Percentiles rank a stretch among this genome's conserved stretches.
These are phyloP conservation scores for Mythimna albipuncta DNA, from an alignment of 2,888 invertebrate genomes.

Conservation along the genomic window DNA sequence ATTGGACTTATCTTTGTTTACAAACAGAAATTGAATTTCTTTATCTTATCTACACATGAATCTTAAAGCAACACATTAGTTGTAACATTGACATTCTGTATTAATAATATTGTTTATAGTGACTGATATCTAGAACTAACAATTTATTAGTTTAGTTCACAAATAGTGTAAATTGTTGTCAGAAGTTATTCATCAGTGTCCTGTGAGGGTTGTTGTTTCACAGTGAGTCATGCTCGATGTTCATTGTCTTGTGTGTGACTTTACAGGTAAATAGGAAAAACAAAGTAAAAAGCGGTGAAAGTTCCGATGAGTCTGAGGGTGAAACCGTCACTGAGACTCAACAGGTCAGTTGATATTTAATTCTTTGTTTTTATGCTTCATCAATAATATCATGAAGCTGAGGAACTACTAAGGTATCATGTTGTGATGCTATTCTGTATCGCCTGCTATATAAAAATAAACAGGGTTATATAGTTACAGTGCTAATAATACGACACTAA, in stretches of 20 bases:
- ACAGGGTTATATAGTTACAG: not conserved
- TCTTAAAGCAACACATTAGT: constrained; percentile 28
- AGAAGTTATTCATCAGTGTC: constrained; percentile 8
- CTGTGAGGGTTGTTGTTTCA: constrained; percentile 6
- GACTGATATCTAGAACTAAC: constrained; percentile 19
- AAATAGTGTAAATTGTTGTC: constrained; percentile 3
- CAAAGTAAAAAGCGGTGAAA: constrained; percentile 86
- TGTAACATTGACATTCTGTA: constrained; percentile 6
- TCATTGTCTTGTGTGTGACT: constrained; percentile 51
- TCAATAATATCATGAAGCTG: not conserved
- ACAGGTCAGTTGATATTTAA: constrained; percentile 77
- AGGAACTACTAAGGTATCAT: not conserved
- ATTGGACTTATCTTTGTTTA: constrained; percentile 26
- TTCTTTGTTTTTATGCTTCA: constrained; percentile 5
- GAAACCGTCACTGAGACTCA: constrained; percentile 88
- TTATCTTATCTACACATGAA: constrained; percentile 45
- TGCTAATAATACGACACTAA: not conserved
- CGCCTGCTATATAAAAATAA: not conserved
- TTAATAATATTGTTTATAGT: constrained; percentile 20
- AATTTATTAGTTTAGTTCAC: constrained; percentile 5
- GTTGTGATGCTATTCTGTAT: not conserved
- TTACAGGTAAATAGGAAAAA: constrained; percentile 88
- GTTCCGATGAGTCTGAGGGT: constrained; percentile 88
- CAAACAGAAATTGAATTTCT: constrained; percentile 24
- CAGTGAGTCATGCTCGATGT: constrained; percentile 47